A percentile compares a stretch with the other conserved stretches of the same genome.
Evolutionary conservation across 2,888 invertebrate genomes (phyloP).

Genomic region (Plebejus argus): DNA sequence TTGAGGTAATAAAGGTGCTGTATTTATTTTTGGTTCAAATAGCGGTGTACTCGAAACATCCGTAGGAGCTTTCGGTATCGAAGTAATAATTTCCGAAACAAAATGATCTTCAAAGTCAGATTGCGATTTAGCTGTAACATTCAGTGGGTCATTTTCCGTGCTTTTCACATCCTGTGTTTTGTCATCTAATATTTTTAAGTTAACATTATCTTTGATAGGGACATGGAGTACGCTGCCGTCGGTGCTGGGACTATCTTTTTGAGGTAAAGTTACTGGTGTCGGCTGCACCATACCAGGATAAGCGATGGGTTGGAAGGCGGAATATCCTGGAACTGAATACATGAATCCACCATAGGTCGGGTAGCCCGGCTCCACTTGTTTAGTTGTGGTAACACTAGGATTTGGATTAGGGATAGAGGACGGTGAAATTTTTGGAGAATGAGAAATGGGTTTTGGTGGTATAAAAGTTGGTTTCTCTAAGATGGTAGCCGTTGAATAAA

Average conservation of each 20-base stretch:
- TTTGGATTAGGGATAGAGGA: slow-evolving; percentile 75
- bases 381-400: slow-evolving; percentile 66
- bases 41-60: slow-evolving; percentile 48
- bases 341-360: slow-evolving; percentile 66
- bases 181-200: slow-evolving; percentile 41
- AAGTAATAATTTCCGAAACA: slow-evolving; percentile 60
- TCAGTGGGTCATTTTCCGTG: slow-evolving; percentile 41
- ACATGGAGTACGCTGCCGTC: slow-evolving; percentile 52
- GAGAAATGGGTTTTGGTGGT: slow-evolving; percentile 60
- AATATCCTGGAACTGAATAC: slow-evolving; percentile 72
- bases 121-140: slow-evolving; percentile 48
- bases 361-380: slow-evolving; percentile 60
- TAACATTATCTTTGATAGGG: slow-evolving; percentile 45
- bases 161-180: slow-evolving; percentile 36
- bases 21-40: slow-evolving; percentile 61
- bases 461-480: slow-evolving; percentile 59
- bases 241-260: slow-evolving; percentile 46
- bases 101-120: slow-evolving; percentile 71
- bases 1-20: slow-evolving; percentile 60
- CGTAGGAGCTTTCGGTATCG: slow-evolving; percentile 43
- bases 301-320: slow-evolving; percentile 71
- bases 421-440: slow-evolving; percentile 72
- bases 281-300: slow-evolving; percentile 56
- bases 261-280: slow-evolving; percentile 48
- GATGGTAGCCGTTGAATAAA: slow-evolving; percentile 36